Conservation (phyloP, 2,113 vertebrate genomes). For the Ursus arctos region DNA sequence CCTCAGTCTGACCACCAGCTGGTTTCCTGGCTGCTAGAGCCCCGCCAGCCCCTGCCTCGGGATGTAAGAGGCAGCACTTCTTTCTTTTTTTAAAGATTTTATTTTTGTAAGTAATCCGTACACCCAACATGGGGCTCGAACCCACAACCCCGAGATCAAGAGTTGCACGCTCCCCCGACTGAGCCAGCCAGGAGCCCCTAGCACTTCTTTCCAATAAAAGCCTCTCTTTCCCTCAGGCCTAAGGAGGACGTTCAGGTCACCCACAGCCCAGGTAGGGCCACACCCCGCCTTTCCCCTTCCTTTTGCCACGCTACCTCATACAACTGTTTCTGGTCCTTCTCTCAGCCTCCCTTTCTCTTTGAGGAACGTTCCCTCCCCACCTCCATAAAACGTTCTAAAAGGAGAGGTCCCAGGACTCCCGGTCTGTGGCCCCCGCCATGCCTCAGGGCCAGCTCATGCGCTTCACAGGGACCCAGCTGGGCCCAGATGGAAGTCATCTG, state of each 20-base stretch:
- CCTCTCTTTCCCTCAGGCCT: background rate
- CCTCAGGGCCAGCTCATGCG: background rate
- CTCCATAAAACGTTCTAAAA: background rate
- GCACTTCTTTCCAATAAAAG: background rate
- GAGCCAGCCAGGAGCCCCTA: background rate
- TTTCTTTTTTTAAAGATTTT: background rate
- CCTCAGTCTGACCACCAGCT: slow-evolving; percentile 50
- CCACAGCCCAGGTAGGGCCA: background rate
- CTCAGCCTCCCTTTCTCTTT: background rate
- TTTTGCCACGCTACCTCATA: background rate
- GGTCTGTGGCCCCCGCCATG: background rate
- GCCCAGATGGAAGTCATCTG: slow-evolving; percentile 76
- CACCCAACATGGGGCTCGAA: background rate
- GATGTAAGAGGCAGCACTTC: background rate
- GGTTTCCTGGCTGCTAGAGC: background rate
- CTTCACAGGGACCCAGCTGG: slow-evolving; percentile 26
- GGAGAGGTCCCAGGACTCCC: background rate
- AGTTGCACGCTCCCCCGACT: background rate
- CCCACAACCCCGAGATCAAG: background rate
- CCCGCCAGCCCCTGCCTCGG: background rate
- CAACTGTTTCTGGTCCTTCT: background rate
- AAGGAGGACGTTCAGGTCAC: background rate
- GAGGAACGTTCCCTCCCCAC: background rate
- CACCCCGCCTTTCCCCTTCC: background rate
- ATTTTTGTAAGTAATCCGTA: background rate